These are phyloP conservation scores for Sakesphorus luctuosus DNA, from an alignment of 2,113 vertebrate species.

Conservation along the genomic window DNA sequence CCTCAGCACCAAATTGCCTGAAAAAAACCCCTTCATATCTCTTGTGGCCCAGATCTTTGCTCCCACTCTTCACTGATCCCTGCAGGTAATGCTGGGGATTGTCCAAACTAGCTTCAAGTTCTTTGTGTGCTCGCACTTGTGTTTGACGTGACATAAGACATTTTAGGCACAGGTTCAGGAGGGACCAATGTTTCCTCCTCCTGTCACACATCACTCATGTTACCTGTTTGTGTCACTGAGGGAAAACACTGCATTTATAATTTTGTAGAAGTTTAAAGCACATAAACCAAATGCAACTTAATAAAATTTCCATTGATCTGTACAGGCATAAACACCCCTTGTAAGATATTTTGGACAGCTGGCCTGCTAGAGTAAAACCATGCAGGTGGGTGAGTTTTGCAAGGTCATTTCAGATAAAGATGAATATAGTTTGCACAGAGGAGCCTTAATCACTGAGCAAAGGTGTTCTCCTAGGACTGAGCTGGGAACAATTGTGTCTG, in stretches of 20 bases:
- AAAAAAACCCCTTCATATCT: background rate
- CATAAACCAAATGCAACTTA: background rate
- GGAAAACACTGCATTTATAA: background rate
- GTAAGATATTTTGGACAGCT: background rate
- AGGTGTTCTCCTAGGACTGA: background rate
- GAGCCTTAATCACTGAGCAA: background rate
- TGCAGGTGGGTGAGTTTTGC: background rate
- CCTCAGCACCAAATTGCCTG: background rate
- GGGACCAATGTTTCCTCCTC: background rate
- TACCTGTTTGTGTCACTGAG: background rate
- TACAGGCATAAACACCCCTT: background rate
- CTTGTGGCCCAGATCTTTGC: background rate
- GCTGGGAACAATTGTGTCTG: background rate
- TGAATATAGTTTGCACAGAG: background rate
- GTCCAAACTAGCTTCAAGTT: background rate
- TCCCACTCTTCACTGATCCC: background rate
- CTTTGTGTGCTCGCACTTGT: background rate
- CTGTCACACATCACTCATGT: background rate
- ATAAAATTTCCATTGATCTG: background rate
- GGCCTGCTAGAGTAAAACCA: background rate
- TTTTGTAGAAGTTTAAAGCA: background rate
- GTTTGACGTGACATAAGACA: accelerated
- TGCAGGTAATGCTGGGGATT: background rate
- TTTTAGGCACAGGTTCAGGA: background rate
- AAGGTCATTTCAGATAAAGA: background rate